phyloP scores from a whole-genome alignment of 2,888 invertebrate species.

The Tridacna gigas region DNA sequence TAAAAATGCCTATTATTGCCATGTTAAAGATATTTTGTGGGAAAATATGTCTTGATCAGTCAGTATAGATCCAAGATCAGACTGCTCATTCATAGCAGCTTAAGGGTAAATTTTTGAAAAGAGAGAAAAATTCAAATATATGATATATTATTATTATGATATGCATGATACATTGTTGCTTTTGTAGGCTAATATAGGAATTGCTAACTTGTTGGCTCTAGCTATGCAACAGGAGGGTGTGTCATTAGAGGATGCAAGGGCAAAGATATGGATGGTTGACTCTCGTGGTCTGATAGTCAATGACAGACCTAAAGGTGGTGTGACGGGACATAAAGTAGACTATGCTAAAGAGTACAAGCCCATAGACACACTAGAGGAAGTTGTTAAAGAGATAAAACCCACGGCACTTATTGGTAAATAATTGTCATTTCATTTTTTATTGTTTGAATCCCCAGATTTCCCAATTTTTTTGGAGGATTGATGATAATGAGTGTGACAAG shows the following conservation, averaged over 20 bases:
- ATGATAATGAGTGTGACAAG: too few species aligned
- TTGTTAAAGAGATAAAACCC: slow-evolving; percentile 93
- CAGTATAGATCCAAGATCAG: too few species aligned
- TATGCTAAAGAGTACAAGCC: slow-evolving; percentile 91
- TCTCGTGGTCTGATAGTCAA: slow-evolving; percentile 95
- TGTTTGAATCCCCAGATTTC: too few species aligned
- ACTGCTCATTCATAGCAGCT: too few species aligned
- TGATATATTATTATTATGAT: not conserved
- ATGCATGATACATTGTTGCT: not conserved
- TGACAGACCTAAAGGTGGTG: slow-evolving; percentile 91
- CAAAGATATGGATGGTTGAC: slow-evolving; percentile 97
- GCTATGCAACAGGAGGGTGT: slow-evolving; percentile 93
- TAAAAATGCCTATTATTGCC: too few species aligned
- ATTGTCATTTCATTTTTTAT: too few species aligned
- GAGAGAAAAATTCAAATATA: too few species aligned
- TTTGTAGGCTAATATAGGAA: slow-evolving; percentile 94
- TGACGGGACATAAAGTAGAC: slow-evolving; percentile 88
- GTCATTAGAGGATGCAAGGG: slow-evolving; percentile 90
- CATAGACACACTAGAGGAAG: slow-evolving; percentile 91
- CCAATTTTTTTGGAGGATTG: too few species aligned
- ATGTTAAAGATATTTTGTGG: too few species aligned
- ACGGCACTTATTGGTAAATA: slow-evolving; percentile 94
- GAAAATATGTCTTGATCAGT: too few species aligned
- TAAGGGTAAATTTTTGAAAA: too few species aligned
- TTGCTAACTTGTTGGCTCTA: slow-evolving; percentile 95